Evolutionary conservation across 1,140 invertebrate species (phyloP).

Genomic region (Drosophila kanapiae): DNA sequence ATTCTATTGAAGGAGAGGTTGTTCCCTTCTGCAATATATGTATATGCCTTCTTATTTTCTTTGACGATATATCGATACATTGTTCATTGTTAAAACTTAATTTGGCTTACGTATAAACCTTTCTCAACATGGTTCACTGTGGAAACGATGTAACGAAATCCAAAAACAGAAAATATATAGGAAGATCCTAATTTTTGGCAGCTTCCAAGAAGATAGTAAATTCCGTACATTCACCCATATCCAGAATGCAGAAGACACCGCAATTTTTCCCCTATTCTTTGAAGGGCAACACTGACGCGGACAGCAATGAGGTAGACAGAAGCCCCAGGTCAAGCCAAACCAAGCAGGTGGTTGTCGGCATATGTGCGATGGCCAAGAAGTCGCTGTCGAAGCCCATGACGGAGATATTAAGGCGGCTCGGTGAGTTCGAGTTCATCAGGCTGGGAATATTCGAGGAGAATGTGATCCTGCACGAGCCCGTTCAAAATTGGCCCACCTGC

Average conservation of each 20-base stretch:
- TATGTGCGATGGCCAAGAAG: conserved; percentile 99
- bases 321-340: conserved; percentile 75
- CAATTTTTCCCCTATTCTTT: conserved; percentile 23
- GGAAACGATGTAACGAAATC: not conserved
- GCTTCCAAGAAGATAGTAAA: too few relatives aligned
- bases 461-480: conserved; percentile 96
- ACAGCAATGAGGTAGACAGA: conserved; percentile 87
- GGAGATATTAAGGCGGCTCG: conserved; percentile 97
- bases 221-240: not conserved
- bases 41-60: too few relatives aligned
- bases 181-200: not conserved
- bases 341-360: conserved; percentile 94
- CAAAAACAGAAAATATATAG: not conserved
- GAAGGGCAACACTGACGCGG: conserved; percentile 90
- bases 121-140: not conserved
- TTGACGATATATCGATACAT: too few relatives aligned
- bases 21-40: too few relatives aligned
- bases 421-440: conserved; percentile 98
- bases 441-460: conserved; percentile 97
- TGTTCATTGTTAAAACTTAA: too few relatives aligned
- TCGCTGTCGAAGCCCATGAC: conserved; percentile 99
- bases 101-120: too few relatives aligned
- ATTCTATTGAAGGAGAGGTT: too few relatives aligned
- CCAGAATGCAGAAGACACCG: not conserved
- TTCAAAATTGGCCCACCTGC: conserved; percentile 99